These are phyloP conservation scores for Rotaria macrura DNA, from an alignment of 2,888 invertebrate genomes.

Conservation along the genomic window DNA sequence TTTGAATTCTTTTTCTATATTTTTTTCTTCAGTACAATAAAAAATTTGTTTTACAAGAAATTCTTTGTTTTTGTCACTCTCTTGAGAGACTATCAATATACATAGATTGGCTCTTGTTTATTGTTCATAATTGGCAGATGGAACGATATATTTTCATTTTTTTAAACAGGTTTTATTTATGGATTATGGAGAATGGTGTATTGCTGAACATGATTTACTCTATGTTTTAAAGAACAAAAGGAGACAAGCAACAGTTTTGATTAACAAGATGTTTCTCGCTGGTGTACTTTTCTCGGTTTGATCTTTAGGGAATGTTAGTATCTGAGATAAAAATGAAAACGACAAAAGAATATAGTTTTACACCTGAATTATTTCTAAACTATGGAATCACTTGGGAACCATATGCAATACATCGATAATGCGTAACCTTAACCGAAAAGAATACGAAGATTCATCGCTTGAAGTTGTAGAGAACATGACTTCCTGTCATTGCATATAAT, in stretches of 20 bases:
- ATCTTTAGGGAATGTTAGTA: not conserved
- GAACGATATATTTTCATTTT: not conserved
- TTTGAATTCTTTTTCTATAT: not conserved
- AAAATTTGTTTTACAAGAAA: too few relatives aligned
- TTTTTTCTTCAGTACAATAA: too few relatives aligned
- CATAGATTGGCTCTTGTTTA: not conserved
- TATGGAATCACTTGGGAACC: not conserved
- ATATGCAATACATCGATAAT: not conserved
- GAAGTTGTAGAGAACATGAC: not conserved
- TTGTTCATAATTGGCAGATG: not conserved
- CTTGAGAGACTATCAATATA: not conserved
- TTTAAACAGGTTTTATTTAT: not conserved
- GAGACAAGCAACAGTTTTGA: not conserved
- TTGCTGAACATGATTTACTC: not conserved
- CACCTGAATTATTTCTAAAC: not conserved
- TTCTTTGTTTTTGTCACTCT: not conserved
- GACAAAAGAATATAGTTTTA: not conserved
- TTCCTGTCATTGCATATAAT: not conserved
- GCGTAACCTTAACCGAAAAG: not conserved
- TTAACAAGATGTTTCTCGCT: not conserved
- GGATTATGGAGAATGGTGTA: not conserved
- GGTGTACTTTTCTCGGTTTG: not conserved
- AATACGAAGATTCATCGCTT: not conserved
- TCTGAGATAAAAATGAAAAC: not conserved
- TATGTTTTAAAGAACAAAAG: not conserved